Percentiles rank a stretch among this genome's conserved stretches.
Evolutionary conservation across 2,888 invertebrate genomes (phyloP).

Genomic region (Macrosoma leucophasiata): DNA sequence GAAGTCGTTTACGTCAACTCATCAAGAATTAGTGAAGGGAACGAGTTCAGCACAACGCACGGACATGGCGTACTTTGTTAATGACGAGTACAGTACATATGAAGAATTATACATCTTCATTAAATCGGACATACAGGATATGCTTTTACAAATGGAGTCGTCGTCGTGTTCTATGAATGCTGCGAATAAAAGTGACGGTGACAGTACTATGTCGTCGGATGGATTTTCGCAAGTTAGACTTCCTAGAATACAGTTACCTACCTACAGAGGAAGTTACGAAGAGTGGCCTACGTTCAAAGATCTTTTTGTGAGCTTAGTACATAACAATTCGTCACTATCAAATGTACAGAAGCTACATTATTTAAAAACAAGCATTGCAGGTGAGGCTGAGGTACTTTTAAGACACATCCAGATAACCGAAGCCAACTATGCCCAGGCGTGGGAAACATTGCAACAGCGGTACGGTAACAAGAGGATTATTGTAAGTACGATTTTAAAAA

Average conservation of each 20-base stretch:
- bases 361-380: slow-evolving; percentile 6
- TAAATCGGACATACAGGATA: background rate
- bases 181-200: too few species aligned
- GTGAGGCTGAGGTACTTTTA: slow-evolving; percentile 9
- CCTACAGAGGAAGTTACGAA: slow-evolving; percentile 6
- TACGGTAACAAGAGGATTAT: slow-evolving; percentile 6
- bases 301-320: slow-evolving; percentile 4
- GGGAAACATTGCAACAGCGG: slow-evolving; percentile 8
- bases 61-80: slow-evolving; percentile 3
- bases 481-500: slow-evolving; percentile 2
- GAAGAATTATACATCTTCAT: slow-evolving; percentile 5
- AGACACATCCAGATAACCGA: slow-evolving; percentile 12
- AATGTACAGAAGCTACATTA: slow-evolving; percentile 16
- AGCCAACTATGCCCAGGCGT: slow-evolving; percentile 10
- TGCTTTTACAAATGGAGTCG: slow-evolving; percentile 4
- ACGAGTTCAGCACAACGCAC: background rate
- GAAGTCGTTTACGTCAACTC: slow-evolving; percentile 1
- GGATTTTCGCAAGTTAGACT: slow-evolving; percentile 2
- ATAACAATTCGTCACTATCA: slow-evolving; percentile 5
- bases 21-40: background rate
- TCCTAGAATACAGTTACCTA: slow-evolving; percentile 8
- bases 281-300: slow-evolving; percentile 4
- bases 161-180: too few species aligned
- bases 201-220: too few species aligned
- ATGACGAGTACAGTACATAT: slow-evolving; percentile 2